phyloP scores from a whole-genome alignment of 1,140 invertebrate genomes.

The Apis laboriosa region DNA sequence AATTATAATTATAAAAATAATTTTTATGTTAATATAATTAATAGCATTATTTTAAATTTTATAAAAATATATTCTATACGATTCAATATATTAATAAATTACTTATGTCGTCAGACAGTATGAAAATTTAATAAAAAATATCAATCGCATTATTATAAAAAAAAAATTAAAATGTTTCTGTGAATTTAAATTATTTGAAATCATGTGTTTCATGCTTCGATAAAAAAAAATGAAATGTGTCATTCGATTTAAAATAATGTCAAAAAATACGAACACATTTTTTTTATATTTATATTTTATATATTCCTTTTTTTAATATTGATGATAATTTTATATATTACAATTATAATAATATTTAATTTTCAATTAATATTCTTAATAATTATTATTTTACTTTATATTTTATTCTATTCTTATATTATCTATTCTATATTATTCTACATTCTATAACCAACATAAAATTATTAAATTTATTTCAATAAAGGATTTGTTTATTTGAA shows the following conservation, averaged over 20 bases:
- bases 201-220: neutral
- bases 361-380: too few relatives aligned
- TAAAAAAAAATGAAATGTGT: too few relatives aligned
- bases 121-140: slow-evolving; percentile 11
- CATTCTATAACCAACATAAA: neutral
- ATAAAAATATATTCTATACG: neutral
- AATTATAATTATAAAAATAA: neutral
- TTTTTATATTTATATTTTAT: neutral
- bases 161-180: slow-evolving; percentile 16
- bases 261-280: neutral
- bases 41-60: neutral
- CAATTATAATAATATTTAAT: too few relatives aligned
- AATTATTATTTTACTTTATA: too few relatives aligned
- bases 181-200: slow-evolving; percentile 21
- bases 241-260: too few relatives aligned
- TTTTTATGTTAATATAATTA: neutral
- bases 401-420: neutral
- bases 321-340: too few relatives aligned
- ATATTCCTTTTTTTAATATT: too few relatives aligned
- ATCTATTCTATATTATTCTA: neutral
- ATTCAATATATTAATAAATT: neutral
- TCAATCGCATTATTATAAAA: slow-evolving; percentile 31
- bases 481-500: neutral
- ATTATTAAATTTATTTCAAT: neutral
- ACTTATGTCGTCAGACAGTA: too few relatives aligned